phyloP scores from a whole-genome alignment of 1,140 invertebrate genomes.

The Calephelis virginiensis region DNA sequence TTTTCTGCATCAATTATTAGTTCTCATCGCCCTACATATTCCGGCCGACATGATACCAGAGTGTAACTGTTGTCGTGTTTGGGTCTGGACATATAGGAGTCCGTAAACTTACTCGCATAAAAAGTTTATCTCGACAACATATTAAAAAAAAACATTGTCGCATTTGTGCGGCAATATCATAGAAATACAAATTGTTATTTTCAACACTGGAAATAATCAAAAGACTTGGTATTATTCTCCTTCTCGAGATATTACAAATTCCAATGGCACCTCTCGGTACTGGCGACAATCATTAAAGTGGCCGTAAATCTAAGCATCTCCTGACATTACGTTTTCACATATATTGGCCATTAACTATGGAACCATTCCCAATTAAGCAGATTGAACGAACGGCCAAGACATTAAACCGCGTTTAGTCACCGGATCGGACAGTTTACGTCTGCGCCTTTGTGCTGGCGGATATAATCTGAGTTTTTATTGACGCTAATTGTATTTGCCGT shows the following conservation, averaged over 20 bases:
- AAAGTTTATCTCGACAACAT: too few relatives aligned
- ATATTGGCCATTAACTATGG: constrained; percentile 39
- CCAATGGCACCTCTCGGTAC: neutral
- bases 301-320: constrained; percentile 18
- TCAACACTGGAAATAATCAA: too few relatives aligned
- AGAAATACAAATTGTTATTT: too few relatives aligned
- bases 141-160: too few relatives aligned
- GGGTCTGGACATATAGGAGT: too few relatives aligned
- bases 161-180: too few relatives aligned
- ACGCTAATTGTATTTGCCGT: constrained; percentile 28
- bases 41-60: too few relatives aligned
- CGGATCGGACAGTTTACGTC: constrained; percentile 38
- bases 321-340: constrained; percentile 23
- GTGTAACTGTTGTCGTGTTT: too few relatives aligned
- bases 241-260: neutral
- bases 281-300: constrained; percentile 17
- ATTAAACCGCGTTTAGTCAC: constrained; percentile 39
- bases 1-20: too few relatives aligned
- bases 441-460: constrained; percentile 30
- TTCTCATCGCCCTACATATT: too few relatives aligned
- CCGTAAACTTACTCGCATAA: too few relatives aligned
- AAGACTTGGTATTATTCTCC: neutral
- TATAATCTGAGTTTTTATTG: constrained; percentile 19
- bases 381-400: constrained; percentile 39
- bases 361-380: constrained; percentile 48